phyloP scores from a whole-genome alignment of 1,140 invertebrate genomes.

The Brachionus rubens region DNA sequence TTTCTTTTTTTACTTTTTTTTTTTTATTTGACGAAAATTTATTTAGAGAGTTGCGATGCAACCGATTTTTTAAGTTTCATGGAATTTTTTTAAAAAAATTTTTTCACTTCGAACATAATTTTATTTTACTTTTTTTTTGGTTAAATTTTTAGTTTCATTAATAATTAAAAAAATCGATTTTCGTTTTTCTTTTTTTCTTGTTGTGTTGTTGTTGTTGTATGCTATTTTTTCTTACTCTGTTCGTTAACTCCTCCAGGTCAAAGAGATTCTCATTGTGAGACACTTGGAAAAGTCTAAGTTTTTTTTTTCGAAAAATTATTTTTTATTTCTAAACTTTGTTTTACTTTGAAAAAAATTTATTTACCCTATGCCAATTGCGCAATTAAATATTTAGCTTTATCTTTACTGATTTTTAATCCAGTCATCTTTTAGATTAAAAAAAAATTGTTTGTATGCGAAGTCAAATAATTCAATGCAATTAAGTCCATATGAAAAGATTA shows the following conservation, averaged over 20 bases:
- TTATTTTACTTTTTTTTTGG: conserved; percentile 9
- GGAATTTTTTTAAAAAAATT: background rate
- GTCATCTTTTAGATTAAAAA: background rate
- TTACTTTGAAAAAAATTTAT: background rate
- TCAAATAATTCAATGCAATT: background rate
- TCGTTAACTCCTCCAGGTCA: conserved; percentile 27
- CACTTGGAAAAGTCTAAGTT: conserved; percentile 11
- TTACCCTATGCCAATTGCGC: too few relatives aligned
- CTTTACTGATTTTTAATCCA: background rate
- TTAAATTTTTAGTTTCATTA: background rate
- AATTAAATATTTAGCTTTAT: too few relatives aligned
- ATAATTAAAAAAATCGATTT: conserved; percentile 14
- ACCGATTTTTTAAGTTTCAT: conserved; percentile 42
- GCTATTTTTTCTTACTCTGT: too few relatives aligned
- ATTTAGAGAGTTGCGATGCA: conserved; percentile 41
- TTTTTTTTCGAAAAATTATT: background rate
- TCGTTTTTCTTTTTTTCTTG: too few relatives aligned
- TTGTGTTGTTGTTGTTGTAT: too few relatives aligned
- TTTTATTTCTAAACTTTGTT: conserved; percentile 4
- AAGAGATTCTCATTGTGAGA: conserved; percentile 19
- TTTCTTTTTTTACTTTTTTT: background rate
- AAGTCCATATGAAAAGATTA: background rate
- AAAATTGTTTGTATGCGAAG: background rate
- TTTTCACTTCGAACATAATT: background rate
- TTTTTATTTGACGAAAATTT: conserved; percentile 27